Evolutionary conservation across 2,113 vertebrate genomes (phyloP).

Genomic region (Talpa occidentalis): DNA sequence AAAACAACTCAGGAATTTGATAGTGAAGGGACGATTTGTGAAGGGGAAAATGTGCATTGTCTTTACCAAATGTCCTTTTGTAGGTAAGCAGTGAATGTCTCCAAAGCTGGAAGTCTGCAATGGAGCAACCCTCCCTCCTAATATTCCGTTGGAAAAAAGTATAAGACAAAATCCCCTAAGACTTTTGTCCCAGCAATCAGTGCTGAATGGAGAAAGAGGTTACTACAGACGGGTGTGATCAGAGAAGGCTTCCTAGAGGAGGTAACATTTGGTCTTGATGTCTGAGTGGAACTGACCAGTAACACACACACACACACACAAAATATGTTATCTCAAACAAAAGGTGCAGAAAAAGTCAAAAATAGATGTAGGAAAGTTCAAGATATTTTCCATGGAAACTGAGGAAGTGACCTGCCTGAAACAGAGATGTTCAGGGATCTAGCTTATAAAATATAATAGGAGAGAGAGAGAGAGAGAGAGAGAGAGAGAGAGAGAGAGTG

Average conservation of each 20-base stretch:
- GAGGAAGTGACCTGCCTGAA: background rate
- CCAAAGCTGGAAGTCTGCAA: background rate
- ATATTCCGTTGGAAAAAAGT: background rate
- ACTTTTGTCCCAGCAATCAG: background rate
- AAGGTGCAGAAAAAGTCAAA: background rate
- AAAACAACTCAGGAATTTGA: background rate
- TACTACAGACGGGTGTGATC: background rate
- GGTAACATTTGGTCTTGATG: background rate
- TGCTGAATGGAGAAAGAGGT: background rate
- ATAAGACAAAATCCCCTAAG: background rate
- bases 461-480: background rate
- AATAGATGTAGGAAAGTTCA: background rate
- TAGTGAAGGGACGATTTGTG: background rate
- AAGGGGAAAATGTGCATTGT: background rate
- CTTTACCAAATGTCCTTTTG: conserved; percentile 3
- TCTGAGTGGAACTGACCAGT: background rate
- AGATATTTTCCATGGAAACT: conserved; percentile 9
- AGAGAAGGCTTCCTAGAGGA: background rate
- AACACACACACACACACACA: background rate
- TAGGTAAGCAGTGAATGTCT: background rate
- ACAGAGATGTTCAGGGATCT: background rate
- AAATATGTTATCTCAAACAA: background rate
- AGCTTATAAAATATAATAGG: background rate
- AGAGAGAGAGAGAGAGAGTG: background rate
- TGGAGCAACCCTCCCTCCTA: background rate